phyloP scores from a whole-genome alignment of 2,888 invertebrate species.

The Geotrupes spiniger region DNA sequence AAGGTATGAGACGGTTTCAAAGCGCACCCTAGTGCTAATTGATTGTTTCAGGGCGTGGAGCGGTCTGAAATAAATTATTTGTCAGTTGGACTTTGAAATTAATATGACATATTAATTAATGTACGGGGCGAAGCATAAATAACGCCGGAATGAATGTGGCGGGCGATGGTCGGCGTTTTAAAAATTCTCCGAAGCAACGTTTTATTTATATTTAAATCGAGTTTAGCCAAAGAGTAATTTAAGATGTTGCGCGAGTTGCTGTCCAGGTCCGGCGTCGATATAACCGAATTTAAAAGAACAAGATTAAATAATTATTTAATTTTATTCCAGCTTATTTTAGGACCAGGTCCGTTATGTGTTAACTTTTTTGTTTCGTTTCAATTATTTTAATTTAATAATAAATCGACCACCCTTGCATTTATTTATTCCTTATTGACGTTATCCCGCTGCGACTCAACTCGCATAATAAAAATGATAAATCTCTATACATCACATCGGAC shows the following conservation, averaged over 20 bases:
- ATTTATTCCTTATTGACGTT: conserved; percentile 25
- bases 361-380: conserved; percentile 1
- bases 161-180: conserved; percentile 8
- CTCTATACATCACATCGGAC: conserved; percentile 24
- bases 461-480: conserved; percentile 26
- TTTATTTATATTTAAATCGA: conserved; percentile 13
- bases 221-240: background rate
- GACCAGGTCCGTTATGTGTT: too few relatives aligned
- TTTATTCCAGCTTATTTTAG: too few relatives aligned
- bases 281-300: too few relatives aligned
- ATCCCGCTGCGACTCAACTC: conserved; percentile 24
- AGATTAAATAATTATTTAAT: too few relatives aligned
- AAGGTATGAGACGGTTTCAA: conserved; percentile 18
- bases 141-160: conserved; percentile 17
- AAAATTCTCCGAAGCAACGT: conserved; percentile 5
- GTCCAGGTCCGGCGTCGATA: too few relatives aligned
- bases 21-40: conserved; percentile 32
- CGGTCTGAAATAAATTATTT: conserved; percentile 31
- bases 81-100: conserved; percentile 33
- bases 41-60: conserved; percentile 32
- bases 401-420: conserved; percentile 21
- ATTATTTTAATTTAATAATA: conserved; percentile 17
- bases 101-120: conserved; percentile 35
- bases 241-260: background rate
- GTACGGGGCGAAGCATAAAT: conserved; percentile 29